phyloP scores from a whole-genome alignment of 2,113 vertebrate species.

The Triplophysa siluroides region DNA sequence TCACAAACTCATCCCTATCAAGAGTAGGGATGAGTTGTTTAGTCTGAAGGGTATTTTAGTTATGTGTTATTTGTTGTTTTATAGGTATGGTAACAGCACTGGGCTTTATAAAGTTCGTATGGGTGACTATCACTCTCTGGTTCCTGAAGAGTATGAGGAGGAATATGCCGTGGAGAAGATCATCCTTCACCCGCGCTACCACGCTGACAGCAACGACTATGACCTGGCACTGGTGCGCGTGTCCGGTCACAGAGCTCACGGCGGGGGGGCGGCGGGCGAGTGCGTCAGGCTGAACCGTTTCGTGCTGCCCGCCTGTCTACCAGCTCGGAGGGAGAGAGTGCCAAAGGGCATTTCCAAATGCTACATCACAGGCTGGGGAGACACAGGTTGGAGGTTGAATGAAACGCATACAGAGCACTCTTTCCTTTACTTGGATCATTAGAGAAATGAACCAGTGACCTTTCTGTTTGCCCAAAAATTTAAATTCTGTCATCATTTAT shows the following conservation, averaged over 20 bases:
- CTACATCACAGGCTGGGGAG: conserved; percentile 95
- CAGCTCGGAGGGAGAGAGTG: conserved; percentile 80
- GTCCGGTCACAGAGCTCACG: conserved; percentile 65
- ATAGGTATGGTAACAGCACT: conserved; percentile 90
- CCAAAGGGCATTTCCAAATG: conserved; percentile 86
- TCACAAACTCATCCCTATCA: neutral
- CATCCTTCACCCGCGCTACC: conserved; percentile 82
- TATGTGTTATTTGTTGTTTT: neutral
- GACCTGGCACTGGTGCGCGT: conserved; percentile 89
- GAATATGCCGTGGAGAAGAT: conserved; percentile 85
- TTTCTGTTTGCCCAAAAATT: too few species aligned
- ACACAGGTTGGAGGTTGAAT: conserved; percentile 85
- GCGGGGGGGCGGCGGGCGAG: conserved; percentile 62
- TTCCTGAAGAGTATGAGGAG: conserved; percentile 91
- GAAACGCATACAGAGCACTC: neutral
- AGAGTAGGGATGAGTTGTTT: neutral
- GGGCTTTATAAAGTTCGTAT: conserved; percentile 86
- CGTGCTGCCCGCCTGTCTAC: conserved; percentile 89
- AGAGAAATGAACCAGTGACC: too few species aligned
- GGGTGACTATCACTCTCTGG: conserved; percentile 93
- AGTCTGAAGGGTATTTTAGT: neutral
- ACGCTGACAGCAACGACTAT: conserved; percentile 84
- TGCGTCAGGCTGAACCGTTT: conserved; percentile 81
- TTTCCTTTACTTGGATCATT: too few species aligned
- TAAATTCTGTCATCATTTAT: too few species aligned